Base-by-base conservation (phyloP, 1,140 invertebrate species). In the Palaemon carinicauda region DNA sequence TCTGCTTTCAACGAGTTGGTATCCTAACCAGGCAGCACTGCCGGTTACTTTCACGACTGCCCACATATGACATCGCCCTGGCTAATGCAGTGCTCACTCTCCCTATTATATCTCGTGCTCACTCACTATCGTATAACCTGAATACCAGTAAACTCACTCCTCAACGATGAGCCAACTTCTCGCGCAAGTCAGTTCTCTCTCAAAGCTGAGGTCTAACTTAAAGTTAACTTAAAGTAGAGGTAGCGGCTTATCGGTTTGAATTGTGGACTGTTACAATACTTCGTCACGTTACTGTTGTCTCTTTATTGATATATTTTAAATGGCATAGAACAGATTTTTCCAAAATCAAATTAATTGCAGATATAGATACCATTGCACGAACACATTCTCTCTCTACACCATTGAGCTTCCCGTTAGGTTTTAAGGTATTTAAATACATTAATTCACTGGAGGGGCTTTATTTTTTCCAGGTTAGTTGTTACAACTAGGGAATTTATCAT, bases 1-100 rank as follows among this genome's bases (percentile, higher is more conserved):
- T 87, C 85, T 87, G 85, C 85, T 87, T 83, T 87, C 85, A 87
- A 87, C 79, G 85, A 87, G 85, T 87, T 86, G 85, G 85, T 87
- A 87, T 81, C 79, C 85, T 87, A 87, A 87, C 85, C 85, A 87
- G 85, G 85, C 85, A 87, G 85, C 79, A 87, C 80, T 87, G 85
- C 85, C 85, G 79, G 80, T 82, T 87, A 82, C 60, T 87, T n/a
- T 87, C 71, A 87, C 69, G 71, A 80, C 85, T 82, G 85, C 85
- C 85, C 85, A 81, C 85, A 87, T 50, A 77, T 77, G 85, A 87
- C 80, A 52, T 41, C 24, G 77, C 77, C 77, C 65, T 73, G 77
- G 33, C 29, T 80, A 60, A 80, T 80, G 33, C 27, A 52, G 33
- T 29, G 17, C 33, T 73, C 69, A 29, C 33, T 31, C 24, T 17